phyloP scores from a whole-genome alignment of 2,113 vertebrate genomes.

The Leucoraja erinaceus region DNA sequence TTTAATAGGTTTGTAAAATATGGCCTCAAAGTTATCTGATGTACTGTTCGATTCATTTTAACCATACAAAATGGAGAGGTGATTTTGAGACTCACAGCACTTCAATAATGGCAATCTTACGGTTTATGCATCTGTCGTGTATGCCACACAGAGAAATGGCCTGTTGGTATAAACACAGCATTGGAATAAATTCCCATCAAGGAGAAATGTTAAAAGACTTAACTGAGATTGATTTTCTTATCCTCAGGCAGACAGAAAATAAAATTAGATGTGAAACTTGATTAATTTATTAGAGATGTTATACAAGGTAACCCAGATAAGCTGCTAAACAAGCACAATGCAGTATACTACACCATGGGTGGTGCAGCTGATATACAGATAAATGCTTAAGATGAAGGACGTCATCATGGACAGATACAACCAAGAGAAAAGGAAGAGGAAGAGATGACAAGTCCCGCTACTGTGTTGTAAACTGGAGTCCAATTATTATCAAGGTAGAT shows the following conservation, averaged over 20 bases:
- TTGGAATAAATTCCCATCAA: not conserved
- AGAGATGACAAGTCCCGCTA: not conserved
- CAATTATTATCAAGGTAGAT: not conserved
- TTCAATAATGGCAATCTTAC: not conserved
- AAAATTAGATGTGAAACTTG: not conserved
- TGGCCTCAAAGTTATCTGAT: slow-evolving; percentile 3
- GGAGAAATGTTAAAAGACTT: not conserved
- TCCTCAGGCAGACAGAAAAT: not conserved
- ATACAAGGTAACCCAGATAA: not conserved
- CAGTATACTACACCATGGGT: too few relatives aligned
- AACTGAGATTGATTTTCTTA: not conserved
- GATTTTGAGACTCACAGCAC: not conserved
- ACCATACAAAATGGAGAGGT: not conserved
- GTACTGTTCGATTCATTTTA: not conserved
- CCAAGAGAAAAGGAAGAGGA: not conserved
- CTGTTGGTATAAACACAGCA: not conserved
- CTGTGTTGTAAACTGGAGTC: too few relatives aligned
- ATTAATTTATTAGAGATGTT: not conserved
- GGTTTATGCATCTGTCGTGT: not conserved
- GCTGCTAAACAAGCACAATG: not conserved
- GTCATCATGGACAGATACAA: not conserved
- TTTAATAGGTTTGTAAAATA: slow-evolving; percentile 21
- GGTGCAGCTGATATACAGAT: not conserved
- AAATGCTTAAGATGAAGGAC: not conserved
- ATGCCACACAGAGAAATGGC: not conserved